phyloP scores from a whole-genome alignment of 2,797 vertebrate genomes.

The Arctocebus calabarensis region DNA sequence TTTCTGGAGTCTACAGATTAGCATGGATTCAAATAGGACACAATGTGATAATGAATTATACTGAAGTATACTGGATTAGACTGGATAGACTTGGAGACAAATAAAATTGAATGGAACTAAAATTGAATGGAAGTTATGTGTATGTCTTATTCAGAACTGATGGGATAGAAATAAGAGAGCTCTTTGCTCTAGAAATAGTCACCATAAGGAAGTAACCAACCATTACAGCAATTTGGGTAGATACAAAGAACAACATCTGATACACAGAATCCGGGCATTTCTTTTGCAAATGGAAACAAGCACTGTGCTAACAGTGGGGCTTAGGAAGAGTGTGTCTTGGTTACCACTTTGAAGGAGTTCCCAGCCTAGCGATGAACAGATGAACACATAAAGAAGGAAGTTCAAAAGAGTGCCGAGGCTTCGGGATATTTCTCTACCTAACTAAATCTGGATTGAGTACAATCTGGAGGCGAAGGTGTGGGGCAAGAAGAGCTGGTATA shows the following conservation, averaged over 20 bases:
- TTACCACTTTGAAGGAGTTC: neutral
- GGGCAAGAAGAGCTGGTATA: neutral
- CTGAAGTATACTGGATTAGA: neutral
- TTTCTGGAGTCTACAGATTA: neutral
- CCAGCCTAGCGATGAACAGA: neutral
- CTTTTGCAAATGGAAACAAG: neutral
- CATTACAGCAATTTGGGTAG: neutral
- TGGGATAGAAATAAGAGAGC: neutral
- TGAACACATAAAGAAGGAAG: neutral
- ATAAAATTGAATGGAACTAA: neutral
- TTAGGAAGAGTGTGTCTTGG: neutral
- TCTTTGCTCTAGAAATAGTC: neutral
- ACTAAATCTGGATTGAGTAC: neutral
- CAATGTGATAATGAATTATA: neutral
- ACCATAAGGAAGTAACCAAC: neutral
- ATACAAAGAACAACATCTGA: neutral
- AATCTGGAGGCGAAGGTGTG: fast-evolving
- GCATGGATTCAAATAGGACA: neutral
- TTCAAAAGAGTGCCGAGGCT: neutral
- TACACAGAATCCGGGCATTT: neutral
- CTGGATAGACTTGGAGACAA: neutral
- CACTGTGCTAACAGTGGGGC: neutral
- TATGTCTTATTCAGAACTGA: slow-evolving; percentile 41
- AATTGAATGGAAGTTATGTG: neutral
- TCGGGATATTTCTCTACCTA: neutral